Evolutionary conservation across 64 coral and sea anemone genomes (phyloP).

Genomic region (Pachyseris speciosa): DNA sequence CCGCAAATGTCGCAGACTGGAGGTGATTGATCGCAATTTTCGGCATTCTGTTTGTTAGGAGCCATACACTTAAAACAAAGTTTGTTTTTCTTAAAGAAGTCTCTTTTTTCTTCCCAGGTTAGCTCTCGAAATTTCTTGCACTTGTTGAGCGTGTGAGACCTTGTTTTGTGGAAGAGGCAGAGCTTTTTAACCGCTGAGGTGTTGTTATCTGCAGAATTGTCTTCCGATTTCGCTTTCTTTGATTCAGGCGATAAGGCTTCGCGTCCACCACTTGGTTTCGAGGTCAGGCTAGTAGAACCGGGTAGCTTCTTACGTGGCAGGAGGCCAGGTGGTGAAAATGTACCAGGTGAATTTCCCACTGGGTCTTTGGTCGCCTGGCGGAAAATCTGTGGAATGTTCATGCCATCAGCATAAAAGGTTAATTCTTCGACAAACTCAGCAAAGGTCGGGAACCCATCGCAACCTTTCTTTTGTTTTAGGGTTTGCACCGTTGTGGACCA

Average conservation of each 20-base stretch:
- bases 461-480: conserved; percentile 39
- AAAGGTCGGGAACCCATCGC: conserved; percentile 56
- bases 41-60: conserved; percentile 21
- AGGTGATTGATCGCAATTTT: conserved; percentile 35
- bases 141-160: conserved; percentile 43
- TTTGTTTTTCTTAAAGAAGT: conserved; percentile 56
- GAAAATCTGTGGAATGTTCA: too few relatives aligned
- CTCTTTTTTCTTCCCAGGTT: neutral
- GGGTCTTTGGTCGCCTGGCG: too few relatives aligned
- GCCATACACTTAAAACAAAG: conserved; percentile 64
- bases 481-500: conserved; percentile 57
- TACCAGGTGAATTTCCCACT: too few relatives aligned
- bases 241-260: neutral
- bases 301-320: neutral
- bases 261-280: neutral
- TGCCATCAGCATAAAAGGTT: conserved; percentile 56
- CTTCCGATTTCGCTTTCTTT: neutral
- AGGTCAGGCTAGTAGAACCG: neutral
- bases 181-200: too few relatives aligned
- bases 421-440: conserved; percentile 57
- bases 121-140: conserved; percentile 74
- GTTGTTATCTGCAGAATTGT: neutral
- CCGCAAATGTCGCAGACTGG: conserved; percentile 50
- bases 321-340: too few relatives aligned
- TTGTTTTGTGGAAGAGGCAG: conserved; percentile 60